phyloP scores from a whole-genome alignment of 2,888 invertebrate species.

The Rhingia rostrata region DNA sequence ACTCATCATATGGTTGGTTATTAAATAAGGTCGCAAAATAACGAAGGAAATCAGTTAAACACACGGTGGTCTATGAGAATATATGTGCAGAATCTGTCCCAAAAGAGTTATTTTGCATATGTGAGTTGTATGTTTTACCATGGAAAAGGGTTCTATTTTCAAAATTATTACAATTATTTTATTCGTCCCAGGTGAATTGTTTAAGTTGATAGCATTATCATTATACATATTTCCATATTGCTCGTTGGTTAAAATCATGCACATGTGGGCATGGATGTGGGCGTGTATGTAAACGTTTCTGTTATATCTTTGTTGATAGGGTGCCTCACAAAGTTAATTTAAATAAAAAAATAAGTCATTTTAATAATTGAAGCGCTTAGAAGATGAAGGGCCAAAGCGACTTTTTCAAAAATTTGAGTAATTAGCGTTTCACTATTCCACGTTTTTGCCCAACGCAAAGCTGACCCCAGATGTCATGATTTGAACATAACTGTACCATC shows the following conservation, averaged over 20 bases:
- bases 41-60: constrained; percentile 30
- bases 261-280: too few species aligned
- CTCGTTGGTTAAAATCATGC: too few species aligned
- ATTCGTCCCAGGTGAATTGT: constrained; percentile 61
- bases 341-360: too few species aligned
- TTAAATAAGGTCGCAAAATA: constrained; percentile 27
- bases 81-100: constrained; percentile 23
- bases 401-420: too few species aligned
- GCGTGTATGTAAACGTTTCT: too few species aligned
- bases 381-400: too few species aligned
- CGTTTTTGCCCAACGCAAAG: not conserved
- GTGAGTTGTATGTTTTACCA: not conserved
- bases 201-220: constrained; percentile 44
- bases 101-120: constrained; percentile 34
- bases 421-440: too few species aligned
- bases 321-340: too few species aligned
- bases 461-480: not conserved
- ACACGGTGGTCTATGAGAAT: constrained; percentile 1
- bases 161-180: constrained; percentile 60
- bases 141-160: not conserved
- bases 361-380: too few species aligned
- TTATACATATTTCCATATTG: constrained; percentile 31
- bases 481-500: not conserved
- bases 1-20: constrained; percentile 60
- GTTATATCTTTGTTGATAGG: too few species aligned